Evolutionary conservation across 2,113 vertebrate genomes (phyloP).

Genomic region (Megalops atlanticus): DNA sequence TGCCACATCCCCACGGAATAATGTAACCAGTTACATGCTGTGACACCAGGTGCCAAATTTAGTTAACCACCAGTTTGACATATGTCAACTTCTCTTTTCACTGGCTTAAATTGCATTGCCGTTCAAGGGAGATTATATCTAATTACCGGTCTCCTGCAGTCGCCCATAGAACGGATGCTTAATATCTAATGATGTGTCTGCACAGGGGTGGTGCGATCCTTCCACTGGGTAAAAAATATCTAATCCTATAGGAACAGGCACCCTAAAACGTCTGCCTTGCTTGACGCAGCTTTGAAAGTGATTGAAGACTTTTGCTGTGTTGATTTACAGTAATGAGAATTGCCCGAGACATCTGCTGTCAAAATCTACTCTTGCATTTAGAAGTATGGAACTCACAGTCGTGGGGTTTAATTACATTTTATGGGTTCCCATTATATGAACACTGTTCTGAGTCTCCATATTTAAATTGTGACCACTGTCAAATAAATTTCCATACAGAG

Average conservation of each 20-base stretch:
- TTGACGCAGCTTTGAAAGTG: neutral
- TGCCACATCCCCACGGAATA: neutral
- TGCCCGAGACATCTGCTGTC: neutral
- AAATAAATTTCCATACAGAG: neutral
- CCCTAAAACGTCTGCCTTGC: no score
- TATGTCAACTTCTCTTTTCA: neutral
- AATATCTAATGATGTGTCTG: neutral
- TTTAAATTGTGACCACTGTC: neutral
- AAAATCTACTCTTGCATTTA: neutral
- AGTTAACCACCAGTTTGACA: neutral
- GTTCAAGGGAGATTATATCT: neutral
- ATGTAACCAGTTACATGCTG: neutral
- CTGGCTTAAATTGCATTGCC: neutral
- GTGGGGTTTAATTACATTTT: neutral
- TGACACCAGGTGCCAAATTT: neutral
- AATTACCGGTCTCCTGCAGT: neutral
- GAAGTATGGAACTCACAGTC: neutral
- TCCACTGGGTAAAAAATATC: no score
- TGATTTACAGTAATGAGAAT: neutral
- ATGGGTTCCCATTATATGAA: neutral
- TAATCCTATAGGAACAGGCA: no score
- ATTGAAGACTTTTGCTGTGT: neutral
- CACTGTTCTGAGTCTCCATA: neutral
- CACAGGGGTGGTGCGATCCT: neutral
- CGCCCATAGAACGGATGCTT: neutral